Percentiles rank a stretch among this genome's conserved stretches.
phyloP scores from a whole-genome alignment of 1,140 invertebrate species.

The Leptinotarsa defecta region DNA sequence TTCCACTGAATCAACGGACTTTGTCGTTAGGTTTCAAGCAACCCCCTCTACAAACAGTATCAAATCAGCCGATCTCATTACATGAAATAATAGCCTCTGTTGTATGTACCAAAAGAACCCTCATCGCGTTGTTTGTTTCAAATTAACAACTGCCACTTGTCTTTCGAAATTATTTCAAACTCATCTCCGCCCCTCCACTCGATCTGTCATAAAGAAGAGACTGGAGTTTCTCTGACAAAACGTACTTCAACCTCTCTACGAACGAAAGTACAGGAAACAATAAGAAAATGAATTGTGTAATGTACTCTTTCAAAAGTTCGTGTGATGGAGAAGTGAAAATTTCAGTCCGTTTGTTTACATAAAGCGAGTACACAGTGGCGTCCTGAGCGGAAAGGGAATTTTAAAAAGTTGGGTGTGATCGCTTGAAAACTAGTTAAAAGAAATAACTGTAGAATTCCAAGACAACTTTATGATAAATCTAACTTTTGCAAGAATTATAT shows the following conservation, averaged over 20 bases:
- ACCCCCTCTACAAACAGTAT: no score
- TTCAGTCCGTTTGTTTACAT: conserved; percentile 4
- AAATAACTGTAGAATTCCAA: no score
- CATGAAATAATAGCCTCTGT: neutral
- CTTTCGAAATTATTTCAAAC: conserved; percentile 4
- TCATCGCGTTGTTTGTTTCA: conserved; percentile 7
- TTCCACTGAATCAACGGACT: no score
- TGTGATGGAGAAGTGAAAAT: conserved; percentile 21
- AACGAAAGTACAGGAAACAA: conserved; percentile 24
- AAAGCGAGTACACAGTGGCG: conserved; percentile 23
- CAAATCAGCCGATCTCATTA: no score
- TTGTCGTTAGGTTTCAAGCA: no score
- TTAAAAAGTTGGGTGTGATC: no score
- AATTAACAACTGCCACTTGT: conserved; percentile 9
- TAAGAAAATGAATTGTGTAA: conserved; percentile 39
- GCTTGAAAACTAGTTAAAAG: no score
- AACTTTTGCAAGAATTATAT: no score
- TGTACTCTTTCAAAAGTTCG: conserved; percentile 10
- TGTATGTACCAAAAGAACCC: neutral
- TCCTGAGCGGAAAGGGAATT: neutral
- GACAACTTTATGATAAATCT: no score
- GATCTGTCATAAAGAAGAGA: conserved; percentile 19
- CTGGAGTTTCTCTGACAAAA: conserved; percentile 14
- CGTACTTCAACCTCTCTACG: conserved; percentile 11
- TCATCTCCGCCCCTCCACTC: conserved; percentile 32